Conservation (phyloP, 2,888 invertebrate species). For the Candidula unifasciata region DNA sequence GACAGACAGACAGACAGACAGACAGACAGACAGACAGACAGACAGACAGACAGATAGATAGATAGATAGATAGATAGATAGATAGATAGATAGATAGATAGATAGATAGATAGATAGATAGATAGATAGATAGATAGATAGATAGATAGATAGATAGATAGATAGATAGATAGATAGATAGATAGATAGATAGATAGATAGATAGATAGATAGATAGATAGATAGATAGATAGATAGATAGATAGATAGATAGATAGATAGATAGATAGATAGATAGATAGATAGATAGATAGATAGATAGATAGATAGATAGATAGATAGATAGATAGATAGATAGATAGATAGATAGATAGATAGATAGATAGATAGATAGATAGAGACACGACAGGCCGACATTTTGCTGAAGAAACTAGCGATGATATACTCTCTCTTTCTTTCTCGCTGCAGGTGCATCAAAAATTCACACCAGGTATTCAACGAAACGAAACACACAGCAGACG, state of each 20-base stretch:
- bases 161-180: slow-evolving; percentile 5
- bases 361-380: background rate
- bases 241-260: slow-evolving; percentile 8
- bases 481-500: too few relatives aligned
- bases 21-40: background rate
- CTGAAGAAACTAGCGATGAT: too few relatives aligned
- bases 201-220: background rate
- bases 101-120: slow-evolving; percentile 8
- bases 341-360: background rate
- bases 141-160: slow-evolving; percentile 8
- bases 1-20: background rate
- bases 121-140: slow-evolving; percentile 5
- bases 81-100: slow-evolving; percentile 8
- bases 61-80: slow-evolving; percentile 5
- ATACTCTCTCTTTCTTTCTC: too few relatives aligned
- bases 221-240: background rate
- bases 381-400: too few relatives aligned
- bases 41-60: background rate
- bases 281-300: slow-evolving; percentile 8
- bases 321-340: background rate
- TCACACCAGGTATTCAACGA: too few relatives aligned
- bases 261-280: slow-evolving; percentile 8
- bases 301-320: slow-evolving; percentile 8
- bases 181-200: background rate
- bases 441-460: too few relatives aligned